Conservation (phyloP, 2,888 invertebrate genomes). For the Lasioglossum malachurum region DNA sequence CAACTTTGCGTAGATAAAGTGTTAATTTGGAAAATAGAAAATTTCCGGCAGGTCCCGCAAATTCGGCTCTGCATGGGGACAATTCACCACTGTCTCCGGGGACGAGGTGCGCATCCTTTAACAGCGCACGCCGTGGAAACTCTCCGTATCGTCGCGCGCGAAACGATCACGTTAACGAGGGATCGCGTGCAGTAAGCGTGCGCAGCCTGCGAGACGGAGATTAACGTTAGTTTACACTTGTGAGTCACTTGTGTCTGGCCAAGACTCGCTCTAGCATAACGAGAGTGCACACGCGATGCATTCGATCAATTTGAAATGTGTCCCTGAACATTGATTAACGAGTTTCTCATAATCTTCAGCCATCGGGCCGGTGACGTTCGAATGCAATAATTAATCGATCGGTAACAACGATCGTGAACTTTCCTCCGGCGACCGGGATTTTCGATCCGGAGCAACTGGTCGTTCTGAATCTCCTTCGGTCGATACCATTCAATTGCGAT, state of each 20-base stretch:
- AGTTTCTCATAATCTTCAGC: constrained; percentile 31
- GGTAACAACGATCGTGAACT: not conserved
- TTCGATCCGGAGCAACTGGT: not conserved
- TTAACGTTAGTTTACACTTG: constrained; percentile 45
- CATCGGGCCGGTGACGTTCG: not conserved
- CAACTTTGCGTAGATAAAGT: not conserved
- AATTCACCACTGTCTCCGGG: not conserved
- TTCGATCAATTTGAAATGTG: constrained; percentile 64
- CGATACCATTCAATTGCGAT: not conserved
- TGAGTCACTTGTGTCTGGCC: constrained; percentile 53
- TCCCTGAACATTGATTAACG: constrained; percentile 55
- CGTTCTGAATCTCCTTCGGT: not conserved
- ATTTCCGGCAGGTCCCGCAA: not conserved
- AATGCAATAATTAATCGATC: constrained; percentile 17
- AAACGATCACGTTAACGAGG: constrained; percentile 40
- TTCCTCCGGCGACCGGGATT: not conserved
- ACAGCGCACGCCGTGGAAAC: constrained; percentile 14
- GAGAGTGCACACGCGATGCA: constrained; percentile 62
- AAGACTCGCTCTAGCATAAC: constrained; percentile 68
- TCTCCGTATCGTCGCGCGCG: constrained; percentile 40
- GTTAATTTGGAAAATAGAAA: not conserved
- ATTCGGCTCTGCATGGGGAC: not conserved
- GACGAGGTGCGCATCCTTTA: constrained; percentile 3
- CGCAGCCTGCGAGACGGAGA: constrained; percentile 52
- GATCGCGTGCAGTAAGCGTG: constrained; percentile 47